phyloP scores from a whole-genome alignment of 2,797 vertebrate genomes.

The Allobates femoralis region DNA sequence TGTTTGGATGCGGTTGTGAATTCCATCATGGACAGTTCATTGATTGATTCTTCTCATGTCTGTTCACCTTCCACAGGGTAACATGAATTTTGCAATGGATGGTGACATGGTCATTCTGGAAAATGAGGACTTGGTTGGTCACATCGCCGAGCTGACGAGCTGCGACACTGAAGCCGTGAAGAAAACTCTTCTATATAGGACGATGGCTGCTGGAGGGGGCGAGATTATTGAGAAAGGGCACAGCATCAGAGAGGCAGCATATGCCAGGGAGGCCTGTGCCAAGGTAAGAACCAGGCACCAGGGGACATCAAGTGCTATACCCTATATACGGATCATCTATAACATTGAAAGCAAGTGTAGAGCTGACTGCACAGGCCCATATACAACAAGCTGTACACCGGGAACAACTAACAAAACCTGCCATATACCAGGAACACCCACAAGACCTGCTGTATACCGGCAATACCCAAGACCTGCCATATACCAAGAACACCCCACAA shows the following conservation, averaged over 20 bases:
- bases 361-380: no score
- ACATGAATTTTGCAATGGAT: slow-evolving; percentile 79
- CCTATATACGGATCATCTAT: no score
- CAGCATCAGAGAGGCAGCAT: slow-evolving; percentile 81
- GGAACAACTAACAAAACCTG: no score
- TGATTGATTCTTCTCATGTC: background rate
- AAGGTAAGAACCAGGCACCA: slow-evolving; percentile 77
- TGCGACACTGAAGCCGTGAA: slow-evolving; percentile 70
- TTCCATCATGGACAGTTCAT: background rate
- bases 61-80: slow-evolving; percentile 76
- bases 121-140: slow-evolving; percentile 65
- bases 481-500: no score
- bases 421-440: no score
- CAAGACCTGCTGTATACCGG: no score
- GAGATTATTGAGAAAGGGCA: slow-evolving; percentile 91
- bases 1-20: background rate
- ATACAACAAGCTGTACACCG: no score
- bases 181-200: slow-evolving; percentile 83
- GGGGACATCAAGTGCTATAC: background rate
- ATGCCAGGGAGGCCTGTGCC: slow-evolving; percentile 86
- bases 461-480: no score
- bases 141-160: slow-evolving; percentile 78
- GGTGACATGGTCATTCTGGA: slow-evolving; percentile 74
- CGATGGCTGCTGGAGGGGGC: slow-evolving; percentile 86
- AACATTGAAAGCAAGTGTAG: no score